Conservation (phyloP, 1,140 invertebrate genomes). For the Euura lappo region DNA sequence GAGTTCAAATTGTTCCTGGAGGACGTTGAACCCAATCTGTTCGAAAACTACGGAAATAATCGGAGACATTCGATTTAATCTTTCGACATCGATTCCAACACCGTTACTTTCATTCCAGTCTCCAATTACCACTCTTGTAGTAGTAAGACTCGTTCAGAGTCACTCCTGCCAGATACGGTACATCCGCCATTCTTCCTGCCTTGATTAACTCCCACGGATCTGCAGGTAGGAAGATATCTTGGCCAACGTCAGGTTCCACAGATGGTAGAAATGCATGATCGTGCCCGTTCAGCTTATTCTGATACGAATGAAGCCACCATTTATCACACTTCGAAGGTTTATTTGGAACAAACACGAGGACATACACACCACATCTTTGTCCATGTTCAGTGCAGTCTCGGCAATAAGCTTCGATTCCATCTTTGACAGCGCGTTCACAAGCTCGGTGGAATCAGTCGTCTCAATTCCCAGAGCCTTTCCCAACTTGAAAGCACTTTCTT, state of each 20-base stretch:
- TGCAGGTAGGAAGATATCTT: slow-evolving; percentile 68
- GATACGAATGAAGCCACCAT: background rate
- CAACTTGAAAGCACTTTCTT: slow-evolving; percentile 68
- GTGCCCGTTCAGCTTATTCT: slow-evolving; percentile 45
- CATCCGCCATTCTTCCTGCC: slow-evolving; percentile 58
- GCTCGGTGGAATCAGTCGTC: slow-evolving; percentile 58
- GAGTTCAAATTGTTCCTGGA: slow-evolving; percentile 60
- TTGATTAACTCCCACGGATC: slow-evolving; percentile 62
- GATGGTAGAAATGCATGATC: slow-evolving; percentile 68
- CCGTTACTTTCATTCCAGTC: background rate
- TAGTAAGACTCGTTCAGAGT: slow-evolving; percentile 62
- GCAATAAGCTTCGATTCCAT: slow-evolving; percentile 66
- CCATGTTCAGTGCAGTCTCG: slow-evolving; percentile 50
- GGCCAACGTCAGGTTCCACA: slow-evolving; percentile 63
- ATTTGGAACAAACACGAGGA: background rate
- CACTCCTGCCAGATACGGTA: slow-evolving; percentile 71
- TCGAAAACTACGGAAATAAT: slow-evolving; percentile 21
- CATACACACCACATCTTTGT: slow-evolving; percentile 34
- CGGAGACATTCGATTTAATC: slow-evolving; percentile 31
- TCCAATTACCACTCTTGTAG: slow-evolving; percentile 16
- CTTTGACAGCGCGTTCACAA: slow-evolving; percentile 67
- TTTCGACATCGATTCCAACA: no score
- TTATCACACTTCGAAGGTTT: no score
- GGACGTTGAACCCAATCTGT: no score
- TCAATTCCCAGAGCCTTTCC: slow-evolving; percentile 65